These are phyloP conservation scores for Pocillopora verrucosa DNA, from an alignment of 64 coral and sea anemone genomes.

Conservation along the genomic window DNA sequence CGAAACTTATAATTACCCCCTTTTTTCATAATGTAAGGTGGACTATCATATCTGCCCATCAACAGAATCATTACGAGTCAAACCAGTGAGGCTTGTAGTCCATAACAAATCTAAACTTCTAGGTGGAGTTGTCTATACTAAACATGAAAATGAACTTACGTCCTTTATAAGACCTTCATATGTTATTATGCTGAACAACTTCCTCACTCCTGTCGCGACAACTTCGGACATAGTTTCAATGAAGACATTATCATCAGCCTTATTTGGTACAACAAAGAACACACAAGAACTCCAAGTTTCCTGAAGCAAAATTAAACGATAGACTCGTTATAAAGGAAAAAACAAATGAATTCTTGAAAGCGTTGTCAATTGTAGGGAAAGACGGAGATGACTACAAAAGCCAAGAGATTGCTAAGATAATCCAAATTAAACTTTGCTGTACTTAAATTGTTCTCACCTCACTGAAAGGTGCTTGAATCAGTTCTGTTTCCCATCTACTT, in stretches of 20 bases:
- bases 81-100: no score
- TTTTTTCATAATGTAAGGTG: no score
- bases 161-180: constrained; percentile 88
- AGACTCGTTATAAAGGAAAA: not conserved
- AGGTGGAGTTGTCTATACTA: not conserved
- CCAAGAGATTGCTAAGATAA: no score
- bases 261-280: constrained; percentile 80
- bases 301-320: constrained; percentile 25
- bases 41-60: no score
- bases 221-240: constrained; percentile 81
- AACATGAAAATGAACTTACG: constrained; percentile 42
- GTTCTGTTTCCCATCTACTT: constrained; percentile 84
- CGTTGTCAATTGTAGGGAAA: no score
- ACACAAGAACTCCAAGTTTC: constrained; percentile 90
- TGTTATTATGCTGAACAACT: constrained; percentile 93
- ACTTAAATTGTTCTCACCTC: constrained; percentile 61
- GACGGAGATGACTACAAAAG: no score
- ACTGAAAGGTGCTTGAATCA: constrained; percentile 86
- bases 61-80: no score
- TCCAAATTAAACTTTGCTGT: not conserved
- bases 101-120: not conserved
- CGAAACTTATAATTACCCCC: no score
- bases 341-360: not conserved
- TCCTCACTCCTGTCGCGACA: constrained; percentile 84
- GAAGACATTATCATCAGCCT: constrained; percentile 74